Evolutionary conservation across 1,140 invertebrate genomes (phyloP).

Genomic region (Dendroctonus ponderosae): DNA sequence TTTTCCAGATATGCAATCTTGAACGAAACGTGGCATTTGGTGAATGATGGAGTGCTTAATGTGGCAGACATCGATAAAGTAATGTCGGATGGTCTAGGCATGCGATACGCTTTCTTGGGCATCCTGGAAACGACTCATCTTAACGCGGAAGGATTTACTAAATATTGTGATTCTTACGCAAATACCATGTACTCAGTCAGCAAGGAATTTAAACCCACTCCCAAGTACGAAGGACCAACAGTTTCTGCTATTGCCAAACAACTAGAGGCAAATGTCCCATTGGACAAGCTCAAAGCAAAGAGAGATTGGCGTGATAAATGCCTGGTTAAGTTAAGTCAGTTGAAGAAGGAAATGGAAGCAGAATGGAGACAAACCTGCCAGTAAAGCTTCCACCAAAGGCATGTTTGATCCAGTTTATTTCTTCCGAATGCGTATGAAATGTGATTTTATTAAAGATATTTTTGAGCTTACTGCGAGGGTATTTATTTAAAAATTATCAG

Average conservation of each 20-base stretch:
- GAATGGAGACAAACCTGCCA: slow-evolving; percentile 22
- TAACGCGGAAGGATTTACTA: slow-evolving; percentile 84
- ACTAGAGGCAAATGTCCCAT: slow-evolving; percentile 69
- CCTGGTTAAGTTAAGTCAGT: slow-evolving; percentile 74
- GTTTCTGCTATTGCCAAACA: slow-evolving; percentile 65
- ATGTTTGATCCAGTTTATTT: no score
- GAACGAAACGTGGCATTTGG: slow-evolving; percentile 88
- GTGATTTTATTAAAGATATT: no score
- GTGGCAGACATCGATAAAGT: slow-evolving; percentile 90
- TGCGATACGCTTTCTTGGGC: slow-evolving; percentile 93
- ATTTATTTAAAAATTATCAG: no score
- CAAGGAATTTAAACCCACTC: slow-evolving; percentile 71
- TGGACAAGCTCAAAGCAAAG: slow-evolving; percentile 71
- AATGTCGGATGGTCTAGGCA: slow-evolving; percentile 91
- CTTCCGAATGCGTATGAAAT: no score
- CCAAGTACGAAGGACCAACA: slow-evolving; percentile 67
- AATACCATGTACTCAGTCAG: slow-evolving; percentile 77
- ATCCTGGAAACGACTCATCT: slow-evolving; percentile 92
- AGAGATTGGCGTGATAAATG: slow-evolving; percentile 82
- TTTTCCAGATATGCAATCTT: slow-evolving; percentile 80
- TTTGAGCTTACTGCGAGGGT: no score
- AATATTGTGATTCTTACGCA: slow-evolving; percentile 73
- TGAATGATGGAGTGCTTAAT: slow-evolving; percentile 78
- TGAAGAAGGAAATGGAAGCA: slow-evolving; percentile 70
- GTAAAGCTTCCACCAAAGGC: not conserved